Evolutionary conservation across 2,797 vertebrate genomes (phyloP).

Genomic region (Amphiprion clarkii): DNA sequence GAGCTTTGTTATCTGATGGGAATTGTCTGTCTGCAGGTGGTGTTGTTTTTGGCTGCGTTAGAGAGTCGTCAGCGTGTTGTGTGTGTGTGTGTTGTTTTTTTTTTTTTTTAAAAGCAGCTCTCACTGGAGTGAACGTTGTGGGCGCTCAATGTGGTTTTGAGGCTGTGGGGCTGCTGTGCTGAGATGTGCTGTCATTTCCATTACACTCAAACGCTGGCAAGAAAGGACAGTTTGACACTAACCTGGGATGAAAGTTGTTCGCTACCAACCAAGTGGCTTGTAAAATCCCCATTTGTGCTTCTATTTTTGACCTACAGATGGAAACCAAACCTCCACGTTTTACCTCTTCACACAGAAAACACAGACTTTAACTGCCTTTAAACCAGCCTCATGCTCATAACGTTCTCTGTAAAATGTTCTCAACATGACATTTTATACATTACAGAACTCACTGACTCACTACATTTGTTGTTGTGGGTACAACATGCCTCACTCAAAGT

Average conservation of each 20-base stretch:
- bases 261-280: constrained; percentile 10
- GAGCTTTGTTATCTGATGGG: constrained; percentile 17
- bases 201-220: constrained; percentile 60
- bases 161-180: constrained; percentile 22
- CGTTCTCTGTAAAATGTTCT: constrained; percentile 25
- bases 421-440: constrained; percentile 12
- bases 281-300: constrained; percentile 33
- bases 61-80: constrained; percentile 2
- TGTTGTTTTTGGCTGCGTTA: constrained; percentile 11
- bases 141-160: constrained; percentile 5
- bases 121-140: not conserved
- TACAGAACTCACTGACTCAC: not conserved
- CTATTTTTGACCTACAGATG: constrained; percentile 31
- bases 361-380: not conserved
- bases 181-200: constrained; percentile 68
- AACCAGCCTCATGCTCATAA: not conserved
- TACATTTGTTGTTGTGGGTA: no score
- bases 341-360: not conserved
- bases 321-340: constrained; percentile 17
- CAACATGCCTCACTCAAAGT: no score
- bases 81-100: no score
- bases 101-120: not conserved
- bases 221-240: constrained; percentile 62
- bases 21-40: constrained; percentile 21
- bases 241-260: constrained; percentile 29